Base-by-base conservation (phyloP, 2,888 invertebrate genomes). In the Acanthosepion lycidas region DNA sequence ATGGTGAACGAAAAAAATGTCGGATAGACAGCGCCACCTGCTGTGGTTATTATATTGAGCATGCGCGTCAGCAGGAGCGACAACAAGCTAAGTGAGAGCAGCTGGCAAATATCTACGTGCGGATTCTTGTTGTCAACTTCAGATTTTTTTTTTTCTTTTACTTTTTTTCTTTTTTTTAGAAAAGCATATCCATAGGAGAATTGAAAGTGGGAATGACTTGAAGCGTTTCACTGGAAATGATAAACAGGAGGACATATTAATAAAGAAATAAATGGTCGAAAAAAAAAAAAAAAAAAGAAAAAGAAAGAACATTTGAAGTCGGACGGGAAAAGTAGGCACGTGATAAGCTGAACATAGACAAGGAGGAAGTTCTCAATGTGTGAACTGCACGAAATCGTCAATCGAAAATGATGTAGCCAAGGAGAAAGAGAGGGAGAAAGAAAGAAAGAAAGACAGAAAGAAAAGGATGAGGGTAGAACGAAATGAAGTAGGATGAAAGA, bases 161-260 rank as follows among this genome's bases (percentile, higher is more conserved):
- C 33, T 33, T 42, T 42, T 42, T 42, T 26, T 42, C 2, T 42
- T 26, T n/a, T 78, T 78, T n/a, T 0, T 9, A 5, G 18, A 78
- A 78, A 78, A n/a, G 78, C 78, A 78, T 78, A 78, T 78, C 78
- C n/a, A 78, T 33, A 78, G n/a, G 78, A 78, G n/a, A 78, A 78
- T 78, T 78, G 78, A n/a, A n/a, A 78, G 78, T 78, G n/a, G 78
- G 33, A 78, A 78, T 78, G 78, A n/a, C 78, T 78, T 78, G 78
- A 78, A 78, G 78, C n/a, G n/a, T n/a, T 78, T 78, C 33, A 78
- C n/a, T 78, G 78, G 78, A 78, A 78, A 33, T 78, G 78, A 78
- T 78, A 78, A 78, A 78, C 78, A 9, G 33, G 15, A n/a, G n/a
- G n/a, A 78, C 78, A 78, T 78, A 78, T 78, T 78, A 78, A 78